These are phyloP conservation scores for Chalcosyrphus nemorum DNA, from an alignment of 2,888 invertebrate species.

Conservation along the genomic window DNA sequence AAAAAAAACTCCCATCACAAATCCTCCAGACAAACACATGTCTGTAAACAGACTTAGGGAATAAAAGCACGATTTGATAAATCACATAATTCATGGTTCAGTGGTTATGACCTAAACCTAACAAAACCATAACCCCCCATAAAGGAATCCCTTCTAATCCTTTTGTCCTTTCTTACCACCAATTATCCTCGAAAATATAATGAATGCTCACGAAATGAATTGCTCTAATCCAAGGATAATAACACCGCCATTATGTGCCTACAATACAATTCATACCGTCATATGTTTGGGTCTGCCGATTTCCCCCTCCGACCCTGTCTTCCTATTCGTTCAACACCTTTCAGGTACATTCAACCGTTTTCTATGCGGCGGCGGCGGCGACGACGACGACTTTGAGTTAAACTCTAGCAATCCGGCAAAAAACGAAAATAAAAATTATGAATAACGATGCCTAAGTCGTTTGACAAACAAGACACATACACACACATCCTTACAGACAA, in stretches of 20 bases:
- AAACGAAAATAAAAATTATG: too few species aligned
- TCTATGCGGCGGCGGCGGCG: background rate
- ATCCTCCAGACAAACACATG: background rate
- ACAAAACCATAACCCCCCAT: background rate
- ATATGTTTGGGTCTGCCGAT: constrained; percentile 26
- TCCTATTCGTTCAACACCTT: background rate
- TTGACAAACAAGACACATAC: constrained; percentile 53
- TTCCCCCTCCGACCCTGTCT: background rate
- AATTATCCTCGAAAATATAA: constrained; percentile 35
- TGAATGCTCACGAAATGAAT: constrained; percentile 48
- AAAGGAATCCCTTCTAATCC: constrained; percentile 11
- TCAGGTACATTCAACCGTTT: background rate
- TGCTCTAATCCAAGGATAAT: constrained; percentile 57
- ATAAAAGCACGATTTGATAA: background rate
- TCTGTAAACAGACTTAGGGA: background rate
- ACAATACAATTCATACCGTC: constrained; percentile 1
- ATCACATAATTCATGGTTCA: background rate
- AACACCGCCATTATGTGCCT: constrained; percentile 49
- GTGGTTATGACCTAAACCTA: background rate
- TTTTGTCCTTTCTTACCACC: background rate
- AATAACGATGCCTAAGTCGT: constrained; percentile 54
- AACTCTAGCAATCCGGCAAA: constrained; percentile 18
- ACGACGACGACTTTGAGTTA: background rate
- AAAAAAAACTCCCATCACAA: background rate
- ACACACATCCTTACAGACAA: too few species aligned